Evolutionary conservation across 2,113 vertebrate genomes (phyloP).

Genomic region (Miniopterus natalensis): DNA sequence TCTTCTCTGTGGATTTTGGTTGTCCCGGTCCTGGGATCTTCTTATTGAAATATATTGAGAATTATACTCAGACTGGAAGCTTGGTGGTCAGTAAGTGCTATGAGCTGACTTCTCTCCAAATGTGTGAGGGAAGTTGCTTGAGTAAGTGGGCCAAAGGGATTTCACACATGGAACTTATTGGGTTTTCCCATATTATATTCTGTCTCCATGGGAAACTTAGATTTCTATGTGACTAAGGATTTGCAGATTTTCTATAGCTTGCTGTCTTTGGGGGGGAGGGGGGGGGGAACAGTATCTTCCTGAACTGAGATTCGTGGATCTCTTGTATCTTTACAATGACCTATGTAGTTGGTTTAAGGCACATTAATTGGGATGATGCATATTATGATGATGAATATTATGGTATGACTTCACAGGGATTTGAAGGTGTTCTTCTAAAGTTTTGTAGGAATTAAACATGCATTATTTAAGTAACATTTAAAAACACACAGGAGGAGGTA

Average conservation of each 20-base stretch:
- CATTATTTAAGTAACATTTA: not conserved
- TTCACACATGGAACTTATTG: conserved; percentile 71
- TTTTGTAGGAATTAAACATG: not conserved
- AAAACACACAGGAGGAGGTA: not conserved
- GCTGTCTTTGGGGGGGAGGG: not conserved
- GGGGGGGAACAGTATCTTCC: not conserved
- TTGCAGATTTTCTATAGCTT: conserved; percentile 55
- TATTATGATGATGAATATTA: not conserved
- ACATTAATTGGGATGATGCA: conserved; percentile 3
- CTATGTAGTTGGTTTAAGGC: not conserved
- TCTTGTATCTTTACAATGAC: not conserved
- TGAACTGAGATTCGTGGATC: not conserved
- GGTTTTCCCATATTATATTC: conserved; percentile 60
- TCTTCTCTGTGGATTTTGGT: not conserved
- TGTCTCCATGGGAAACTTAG: conserved; percentile 54
- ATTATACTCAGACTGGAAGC: not conserved
- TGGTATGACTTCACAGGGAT: not conserved
- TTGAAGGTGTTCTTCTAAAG: not conserved
- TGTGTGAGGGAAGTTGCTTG: conserved; percentile 52
- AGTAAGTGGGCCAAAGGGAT: conserved; percentile 47
- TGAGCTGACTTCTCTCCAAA: not conserved
- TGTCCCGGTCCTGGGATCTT: not conserved
- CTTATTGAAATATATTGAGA: not conserved
- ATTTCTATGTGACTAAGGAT: conserved; percentile 58
- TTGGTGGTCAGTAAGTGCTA: not conserved